These are phyloP conservation scores for Chionis minor DNA, from an alignment of 2,113 vertebrate species.

Conservation along the genomic window DNA sequence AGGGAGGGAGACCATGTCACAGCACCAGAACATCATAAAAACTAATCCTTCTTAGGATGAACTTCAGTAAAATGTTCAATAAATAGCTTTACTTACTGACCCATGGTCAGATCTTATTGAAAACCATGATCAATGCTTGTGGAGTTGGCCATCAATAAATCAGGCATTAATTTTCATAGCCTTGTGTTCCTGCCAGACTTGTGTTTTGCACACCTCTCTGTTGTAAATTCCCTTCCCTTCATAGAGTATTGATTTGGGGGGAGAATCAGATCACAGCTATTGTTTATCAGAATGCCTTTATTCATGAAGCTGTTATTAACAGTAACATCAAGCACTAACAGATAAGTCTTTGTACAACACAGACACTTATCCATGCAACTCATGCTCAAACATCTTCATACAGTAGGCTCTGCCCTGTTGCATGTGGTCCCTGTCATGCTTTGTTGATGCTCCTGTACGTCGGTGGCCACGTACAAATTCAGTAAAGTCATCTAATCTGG, in stretches of 20 bases:
- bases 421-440: background rate
- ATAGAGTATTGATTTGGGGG: background rate
- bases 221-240: background rate
- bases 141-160: background rate
- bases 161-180: background rate
- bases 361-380: background rate
- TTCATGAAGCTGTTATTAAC: background rate
- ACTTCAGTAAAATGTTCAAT: background rate
- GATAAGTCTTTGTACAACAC: background rate
- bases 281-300: background rate
- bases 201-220: background rate
- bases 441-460: rapidly evolving
- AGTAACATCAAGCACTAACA: background rate
- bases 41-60: background rate
- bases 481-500: background rate
- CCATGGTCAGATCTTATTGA: background rate
- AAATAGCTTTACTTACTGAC: background rate
- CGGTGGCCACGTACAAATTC: background rate
- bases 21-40: background rate
- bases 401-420: background rate
- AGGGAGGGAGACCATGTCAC: background rate
- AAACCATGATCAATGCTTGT: background rate
- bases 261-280: background rate
- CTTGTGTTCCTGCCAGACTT: background rate
- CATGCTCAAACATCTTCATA: background rate